A percentile compares a stretch with the other conserved stretches of the same genome.
Evolutionary conservation across 2,113 vertebrate species (phyloP).

Genomic region (Melanerpes formicivorus): DNA sequence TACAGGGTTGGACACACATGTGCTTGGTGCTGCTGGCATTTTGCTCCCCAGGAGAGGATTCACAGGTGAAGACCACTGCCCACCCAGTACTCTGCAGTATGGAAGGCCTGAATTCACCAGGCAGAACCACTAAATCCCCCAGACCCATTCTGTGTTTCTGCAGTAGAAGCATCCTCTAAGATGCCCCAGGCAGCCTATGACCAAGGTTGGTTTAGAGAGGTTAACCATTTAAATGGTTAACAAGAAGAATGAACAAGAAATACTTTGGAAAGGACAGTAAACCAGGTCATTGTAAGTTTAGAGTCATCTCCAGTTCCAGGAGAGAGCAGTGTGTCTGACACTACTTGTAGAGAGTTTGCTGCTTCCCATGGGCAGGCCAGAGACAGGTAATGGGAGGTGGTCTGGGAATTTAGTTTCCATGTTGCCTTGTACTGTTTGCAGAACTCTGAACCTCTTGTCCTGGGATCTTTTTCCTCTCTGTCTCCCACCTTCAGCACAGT

Average conservation of each 20-base stretch:
- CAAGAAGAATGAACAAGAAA: too few species aligned
- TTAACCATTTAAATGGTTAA: too few species aligned
- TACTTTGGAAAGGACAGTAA: too few species aligned
- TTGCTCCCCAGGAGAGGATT: background rate
- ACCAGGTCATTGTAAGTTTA: too few species aligned
- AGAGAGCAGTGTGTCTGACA: rapidly evolving
- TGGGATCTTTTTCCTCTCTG: background rate
- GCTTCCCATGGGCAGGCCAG: background rate
- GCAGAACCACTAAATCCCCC: background rate
- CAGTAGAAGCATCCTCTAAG: background rate
- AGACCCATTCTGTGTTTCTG: background rate
- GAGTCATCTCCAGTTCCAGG: too few species aligned
- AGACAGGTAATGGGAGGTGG: background rate
- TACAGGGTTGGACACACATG: rapidly evolving
- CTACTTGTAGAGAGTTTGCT: too few species aligned
- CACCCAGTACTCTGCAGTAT: background rate
- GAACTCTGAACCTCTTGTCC: background rate
- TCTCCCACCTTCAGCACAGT: background rate
- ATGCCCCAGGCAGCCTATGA: background rate
- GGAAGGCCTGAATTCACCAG: background rate
- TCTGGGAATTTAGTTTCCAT: background rate
- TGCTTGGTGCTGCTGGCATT: background rate
- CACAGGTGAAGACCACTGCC: background rate
- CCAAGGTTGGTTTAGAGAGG: too few species aligned
- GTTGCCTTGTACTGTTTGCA: background rate